phyloP scores from a whole-genome alignment of 2,113 vertebrate genomes.

The Marmota flaviventris region DNA sequence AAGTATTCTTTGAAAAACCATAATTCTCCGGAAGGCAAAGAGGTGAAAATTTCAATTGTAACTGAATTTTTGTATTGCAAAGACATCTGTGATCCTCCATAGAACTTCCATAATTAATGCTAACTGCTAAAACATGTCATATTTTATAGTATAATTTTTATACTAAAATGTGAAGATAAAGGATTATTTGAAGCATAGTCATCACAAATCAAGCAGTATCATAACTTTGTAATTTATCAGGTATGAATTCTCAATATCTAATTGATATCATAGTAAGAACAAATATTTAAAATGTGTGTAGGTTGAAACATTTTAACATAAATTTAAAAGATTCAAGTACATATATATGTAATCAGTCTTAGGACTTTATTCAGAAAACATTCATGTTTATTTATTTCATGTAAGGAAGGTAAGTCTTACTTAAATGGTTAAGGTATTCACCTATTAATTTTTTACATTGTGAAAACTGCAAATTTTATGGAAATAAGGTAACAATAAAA shows the following conservation, averaged over 20 bases:
- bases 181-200: conserved; percentile 7
- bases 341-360: background rate
- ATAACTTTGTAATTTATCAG: background rate
- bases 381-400: background rate
- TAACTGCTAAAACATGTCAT: background rate
- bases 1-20: background rate
- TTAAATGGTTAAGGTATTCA: background rate
- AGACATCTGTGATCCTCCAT: background rate
- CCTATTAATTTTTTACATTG: background rate
- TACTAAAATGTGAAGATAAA: conserved; percentile 31
- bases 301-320: conserved; percentile 42
- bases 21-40: conserved; percentile 9
- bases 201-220: conserved; percentile 22
- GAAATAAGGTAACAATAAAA: conserved; percentile 55
- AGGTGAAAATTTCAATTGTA: background rate
- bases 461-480: conserved; percentile 50
- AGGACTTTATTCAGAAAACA: background rate
- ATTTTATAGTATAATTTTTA: conserved; percentile 44
- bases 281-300: background rate
- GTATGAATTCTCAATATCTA: background rate
- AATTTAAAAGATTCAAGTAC: background rate
- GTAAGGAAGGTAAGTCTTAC: background rate
- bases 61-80: background rate
- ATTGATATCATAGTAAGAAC: background rate
- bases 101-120: background rate